These are phyloP conservation scores for Corydoras maculifer DNA, from an alignment of 2,113 vertebrate species.

Conservation along the genomic window DNA sequence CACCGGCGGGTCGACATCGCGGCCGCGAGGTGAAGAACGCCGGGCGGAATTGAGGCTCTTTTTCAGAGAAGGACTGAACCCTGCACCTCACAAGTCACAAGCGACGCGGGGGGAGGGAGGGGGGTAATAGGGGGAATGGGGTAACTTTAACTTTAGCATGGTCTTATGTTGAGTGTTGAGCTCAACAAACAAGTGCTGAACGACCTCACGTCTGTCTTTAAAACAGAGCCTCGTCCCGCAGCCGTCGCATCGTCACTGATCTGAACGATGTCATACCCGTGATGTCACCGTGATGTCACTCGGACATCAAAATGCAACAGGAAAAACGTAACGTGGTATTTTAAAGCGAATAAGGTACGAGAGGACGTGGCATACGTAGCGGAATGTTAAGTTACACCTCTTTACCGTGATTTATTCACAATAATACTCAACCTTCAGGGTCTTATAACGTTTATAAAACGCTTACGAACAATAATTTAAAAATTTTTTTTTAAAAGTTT, in stretches of 20 bases:
- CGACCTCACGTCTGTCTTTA: slow-evolving; percentile 46
- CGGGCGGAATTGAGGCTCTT: no score
- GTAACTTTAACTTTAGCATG: slow-evolving; percentile 46
- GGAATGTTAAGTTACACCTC: no score
- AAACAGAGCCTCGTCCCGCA: slow-evolving; percentile 29
- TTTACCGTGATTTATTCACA: no score
- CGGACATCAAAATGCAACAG: not conserved
- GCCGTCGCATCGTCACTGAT: slow-evolving; percentile 25
- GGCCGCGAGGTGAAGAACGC: no score
- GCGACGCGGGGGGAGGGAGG: not conserved
- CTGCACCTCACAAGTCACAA: no score
- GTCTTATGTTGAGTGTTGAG: slow-evolving; percentile 36
- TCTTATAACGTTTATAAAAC: no score
- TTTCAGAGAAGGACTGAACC: no score
- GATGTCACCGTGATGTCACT: slow-evolving; percentile 4
- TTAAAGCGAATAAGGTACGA: not conserved
- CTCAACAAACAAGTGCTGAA: slow-evolving; percentile 33
- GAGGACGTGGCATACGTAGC: no score
- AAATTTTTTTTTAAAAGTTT: no score
- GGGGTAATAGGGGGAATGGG: slow-evolving; percentile 35
- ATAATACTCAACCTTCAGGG: no score
- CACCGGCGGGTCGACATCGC: slow-evolving; percentile 5
- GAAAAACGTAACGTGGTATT: slow-evolving; percentile 12
- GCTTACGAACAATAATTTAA: no score
- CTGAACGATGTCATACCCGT: slow-evolving; percentile 21